These are phyloP conservation scores for Proisotoma minuta DNA, from an alignment of 2,888 invertebrate species.

Conservation along the genomic window DNA sequence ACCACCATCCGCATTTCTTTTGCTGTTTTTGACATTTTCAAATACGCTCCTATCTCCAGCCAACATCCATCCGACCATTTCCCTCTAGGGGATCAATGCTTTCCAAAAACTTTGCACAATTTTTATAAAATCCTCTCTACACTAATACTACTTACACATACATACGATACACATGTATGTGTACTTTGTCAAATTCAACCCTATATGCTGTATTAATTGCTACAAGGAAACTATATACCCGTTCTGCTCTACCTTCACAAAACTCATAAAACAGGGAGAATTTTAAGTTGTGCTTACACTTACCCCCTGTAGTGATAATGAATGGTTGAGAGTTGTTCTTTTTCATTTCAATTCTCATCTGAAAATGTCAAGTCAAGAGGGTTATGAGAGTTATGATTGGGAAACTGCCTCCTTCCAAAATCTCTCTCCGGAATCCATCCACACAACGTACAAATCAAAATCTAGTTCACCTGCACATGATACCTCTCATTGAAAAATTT, in stretches of 20 bases:
- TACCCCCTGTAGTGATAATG: conserved; percentile 43
- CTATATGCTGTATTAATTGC: no score
- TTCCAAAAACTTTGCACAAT: conserved; percentile 10
- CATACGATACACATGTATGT: no score
- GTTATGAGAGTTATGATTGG: not conserved
- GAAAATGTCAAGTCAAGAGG: conserved; percentile 12
- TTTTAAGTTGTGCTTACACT: conserved; percentile 15
- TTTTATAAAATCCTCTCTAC: conserved; percentile 11
- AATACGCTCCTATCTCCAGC: conserved; percentile 22
- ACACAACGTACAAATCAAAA: not conserved
- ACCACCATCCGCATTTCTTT: not conserved
- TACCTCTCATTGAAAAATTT: not conserved
- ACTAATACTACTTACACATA: no score
- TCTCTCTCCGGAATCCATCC: not conserved
- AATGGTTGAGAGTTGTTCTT: conserved; percentile 40
- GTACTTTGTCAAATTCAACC: no score
- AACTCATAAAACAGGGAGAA: conserved; percentile 12
- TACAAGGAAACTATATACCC: no score
- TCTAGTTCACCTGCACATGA: not conserved
- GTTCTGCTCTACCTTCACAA: no score
- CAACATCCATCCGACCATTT: conserved; percentile 21
- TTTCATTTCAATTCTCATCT: conserved; percentile 22
- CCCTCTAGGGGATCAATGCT: conserved; percentile 32
- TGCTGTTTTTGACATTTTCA: conserved; percentile 48
- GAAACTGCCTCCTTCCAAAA: not conserved